Conservation (phyloP, 2,797 vertebrate genomes). For the Urocyon cinereoargenteus region DNA sequence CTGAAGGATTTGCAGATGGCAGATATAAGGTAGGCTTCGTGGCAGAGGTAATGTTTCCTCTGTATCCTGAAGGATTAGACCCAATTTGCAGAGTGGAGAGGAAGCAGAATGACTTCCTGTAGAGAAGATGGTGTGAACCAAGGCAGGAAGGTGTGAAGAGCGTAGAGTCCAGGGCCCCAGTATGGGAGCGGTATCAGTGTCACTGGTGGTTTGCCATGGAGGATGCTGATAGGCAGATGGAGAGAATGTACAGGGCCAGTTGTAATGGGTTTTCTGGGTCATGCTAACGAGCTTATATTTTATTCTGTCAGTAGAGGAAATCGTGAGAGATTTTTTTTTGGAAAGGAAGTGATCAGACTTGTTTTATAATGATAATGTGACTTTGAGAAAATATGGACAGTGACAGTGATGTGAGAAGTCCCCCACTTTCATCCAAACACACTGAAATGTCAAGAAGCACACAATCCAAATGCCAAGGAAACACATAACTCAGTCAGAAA, state of each 20-base stretch:
- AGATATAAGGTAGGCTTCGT: background rate
- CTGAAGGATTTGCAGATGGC: background rate
- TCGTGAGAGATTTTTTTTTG: background rate
- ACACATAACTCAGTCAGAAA: background rate
- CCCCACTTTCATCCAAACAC: background rate
- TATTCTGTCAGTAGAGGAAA: background rate
- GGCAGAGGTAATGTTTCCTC: background rate
- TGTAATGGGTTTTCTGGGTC: background rate
- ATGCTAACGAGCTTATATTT: background rate
- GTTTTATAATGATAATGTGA: background rate
- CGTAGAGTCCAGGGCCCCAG: background rate
- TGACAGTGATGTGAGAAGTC: background rate
- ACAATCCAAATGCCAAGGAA: background rate
- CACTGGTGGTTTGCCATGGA: background rate
- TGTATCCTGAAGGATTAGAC: background rate
- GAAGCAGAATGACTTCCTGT: background rate
- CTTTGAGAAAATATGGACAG: background rate
- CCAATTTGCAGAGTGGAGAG: background rate
- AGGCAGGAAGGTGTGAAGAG: background rate
- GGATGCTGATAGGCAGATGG: background rate
- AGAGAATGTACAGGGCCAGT: background rate
- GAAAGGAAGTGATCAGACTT: background rate
- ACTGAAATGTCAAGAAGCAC: background rate
- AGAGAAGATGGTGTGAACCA: background rate
- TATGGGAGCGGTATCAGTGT: background rate